A percentile compares a stretch with the other conserved stretches of the same genome.
Evolutionary conservation across 1,140 invertebrate genomes (phyloP).

Genomic region (Zaprionus lachaisei): DNA sequence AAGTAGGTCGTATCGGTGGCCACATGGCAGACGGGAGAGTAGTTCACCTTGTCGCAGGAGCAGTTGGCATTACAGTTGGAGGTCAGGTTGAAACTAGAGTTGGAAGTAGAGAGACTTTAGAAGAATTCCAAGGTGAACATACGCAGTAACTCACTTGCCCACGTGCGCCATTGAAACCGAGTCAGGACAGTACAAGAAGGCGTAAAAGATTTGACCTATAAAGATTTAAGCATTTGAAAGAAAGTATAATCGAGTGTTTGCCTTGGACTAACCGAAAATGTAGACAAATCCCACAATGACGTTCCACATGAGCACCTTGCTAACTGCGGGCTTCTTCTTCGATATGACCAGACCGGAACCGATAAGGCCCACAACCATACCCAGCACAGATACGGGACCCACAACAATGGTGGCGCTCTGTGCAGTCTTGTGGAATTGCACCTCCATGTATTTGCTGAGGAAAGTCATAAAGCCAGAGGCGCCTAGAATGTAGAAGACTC

Average conservation of each 20-base stretch:
- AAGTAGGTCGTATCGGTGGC: conserved; percentile 86
- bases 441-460: conserved; percentile 90
- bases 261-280: conserved; percentile 85
- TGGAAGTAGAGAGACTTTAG: background rate
- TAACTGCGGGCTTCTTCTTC: conserved; percentile 87
- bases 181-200: conserved; percentile 87
- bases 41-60: conserved; percentile 86
- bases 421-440: conserved; percentile 88
- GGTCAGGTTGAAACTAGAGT: conserved; percentile 85
- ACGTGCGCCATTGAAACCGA: conserved; percentile 49
- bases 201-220: conserved; percentile 85
- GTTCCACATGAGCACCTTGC: conserved; percentile 88
- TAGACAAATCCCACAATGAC: conserved; percentile 87
- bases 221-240: background rate
- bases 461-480: conserved; percentile 89
- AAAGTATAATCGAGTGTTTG: conserved; percentile 50
- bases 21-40: conserved; percentile 87
- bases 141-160: conserved; percentile 63
- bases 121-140: background rate
- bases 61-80: conserved; percentile 86
- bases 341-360: conserved; percentile 87
- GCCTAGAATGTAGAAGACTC: conserved; percentile 88
- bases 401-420: conserved; percentile 87
- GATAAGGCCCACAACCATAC: conserved; percentile 88
- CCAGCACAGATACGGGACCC: conserved; percentile 86